Conservation (phyloP, 2,888 invertebrate species). For the Augiades crinisus region DNA sequence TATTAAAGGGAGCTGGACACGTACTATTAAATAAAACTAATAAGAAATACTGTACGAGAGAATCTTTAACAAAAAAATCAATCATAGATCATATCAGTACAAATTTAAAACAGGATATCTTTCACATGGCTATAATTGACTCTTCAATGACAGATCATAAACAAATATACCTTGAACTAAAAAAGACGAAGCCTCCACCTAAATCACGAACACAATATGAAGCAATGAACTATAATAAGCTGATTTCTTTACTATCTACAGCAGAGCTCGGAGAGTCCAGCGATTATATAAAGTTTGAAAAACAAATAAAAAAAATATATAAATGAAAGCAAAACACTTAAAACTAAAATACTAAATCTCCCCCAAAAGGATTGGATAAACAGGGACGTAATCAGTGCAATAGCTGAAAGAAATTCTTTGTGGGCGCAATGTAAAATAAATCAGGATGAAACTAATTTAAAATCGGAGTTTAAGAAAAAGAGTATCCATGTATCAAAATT, state of each 20-base stretch:
- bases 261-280: not conserved
- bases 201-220: not conserved
- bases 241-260: not conserved
- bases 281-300: not conserved
- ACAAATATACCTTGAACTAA: not conserved
- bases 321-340: not conserved
- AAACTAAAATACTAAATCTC: constrained; percentile 1
- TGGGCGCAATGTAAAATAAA: not conserved
- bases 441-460: not conserved
- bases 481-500: not conserved
- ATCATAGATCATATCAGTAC: constrained; percentile 2
- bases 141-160: constrained; percentile 7
- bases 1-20: too few relatives aligned
- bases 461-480: not conserved
- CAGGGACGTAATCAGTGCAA: not conserved
- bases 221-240: constrained; percentile 4
- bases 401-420: not conserved
- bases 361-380: constrained; percentile 8
- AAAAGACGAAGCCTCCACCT: not conserved
- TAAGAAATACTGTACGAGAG: not conserved
- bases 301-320: not conserved
- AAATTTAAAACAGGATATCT: constrained; percentile 1
- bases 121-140: constrained; percentile 6
- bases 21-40: not conserved
- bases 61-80: not conserved